Percentiles rank a stretch among this genome's conserved stretches.
phyloP scores from a whole-genome alignment of 2,888 invertebrate species.

The Polydrusus pterygomalis region DNA sequence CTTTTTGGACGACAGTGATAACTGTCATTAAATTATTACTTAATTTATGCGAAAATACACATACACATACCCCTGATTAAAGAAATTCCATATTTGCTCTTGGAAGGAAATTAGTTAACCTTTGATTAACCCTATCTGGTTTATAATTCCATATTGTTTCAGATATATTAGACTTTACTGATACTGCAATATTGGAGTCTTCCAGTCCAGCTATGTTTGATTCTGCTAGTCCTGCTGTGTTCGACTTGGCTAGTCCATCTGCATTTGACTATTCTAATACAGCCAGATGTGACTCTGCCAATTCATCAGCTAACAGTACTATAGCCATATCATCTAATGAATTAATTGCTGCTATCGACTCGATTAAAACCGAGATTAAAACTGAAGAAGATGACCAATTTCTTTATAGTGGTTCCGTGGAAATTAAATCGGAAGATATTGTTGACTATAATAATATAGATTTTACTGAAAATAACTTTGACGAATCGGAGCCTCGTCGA shows the following conservation, averaged over 20 bases:
- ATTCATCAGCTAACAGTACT: background rate
- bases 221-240: no score
- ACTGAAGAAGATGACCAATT: background rate
- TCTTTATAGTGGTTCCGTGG: background rate
- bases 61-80: no score
- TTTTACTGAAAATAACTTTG: background rate
- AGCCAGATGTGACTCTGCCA: background rate
- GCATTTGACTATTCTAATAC: no score
- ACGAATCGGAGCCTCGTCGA: background rate
- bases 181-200: no score
- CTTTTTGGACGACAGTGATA: no score
- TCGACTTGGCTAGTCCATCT: no score
- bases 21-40: no score
- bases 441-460: background rate
- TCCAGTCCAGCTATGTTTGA: no score
- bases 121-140: no score
- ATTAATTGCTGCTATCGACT: slow-evolving; percentile 7
- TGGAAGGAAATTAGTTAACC: no score
- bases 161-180: background rate
- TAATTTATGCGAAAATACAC: no score
- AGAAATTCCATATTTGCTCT: no score
- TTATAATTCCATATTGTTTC: background rate
- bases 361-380: slow-evolving; percentile 16
- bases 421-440: slow-evolving; percentile 28
- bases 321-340: background rate